A percentile compares a stretch with the other conserved stretches of the same genome.
Conservation (phyloP, 1,140 invertebrate genomes). For the Sitobion miscanthi region DNA sequence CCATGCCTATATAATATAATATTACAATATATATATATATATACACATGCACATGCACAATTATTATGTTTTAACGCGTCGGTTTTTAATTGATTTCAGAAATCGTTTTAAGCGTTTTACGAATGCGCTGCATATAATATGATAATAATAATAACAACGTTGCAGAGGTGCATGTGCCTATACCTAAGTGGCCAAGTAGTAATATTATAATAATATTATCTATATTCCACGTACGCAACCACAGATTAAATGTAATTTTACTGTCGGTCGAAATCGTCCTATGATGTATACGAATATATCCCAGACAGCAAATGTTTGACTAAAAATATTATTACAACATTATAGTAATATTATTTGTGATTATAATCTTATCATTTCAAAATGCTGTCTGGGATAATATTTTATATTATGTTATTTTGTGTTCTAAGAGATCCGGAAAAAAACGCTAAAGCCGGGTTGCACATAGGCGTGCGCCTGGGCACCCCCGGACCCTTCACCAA, state of each 20-base stretch:
- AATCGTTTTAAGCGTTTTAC: not conserved
- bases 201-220: not conserved
- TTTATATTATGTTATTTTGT: not conserved
- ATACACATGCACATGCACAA: not conserved
- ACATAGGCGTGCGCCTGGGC: no score
- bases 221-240: not conserved
- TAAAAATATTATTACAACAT: no score
- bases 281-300: not conserved
- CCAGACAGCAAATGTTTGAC: no score
- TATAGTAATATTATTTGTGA: no score
- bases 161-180: not conserved
- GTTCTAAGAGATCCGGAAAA: not conserved
- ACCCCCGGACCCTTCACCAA: no score
- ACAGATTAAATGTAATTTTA: constrained; percentile 1
- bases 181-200: not conserved
- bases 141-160: not conserved
- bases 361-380: no score
- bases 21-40: not conserved
- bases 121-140: not conserved
- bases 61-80: constrained; percentile 11
- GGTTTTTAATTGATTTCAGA: constrained; percentile 12
- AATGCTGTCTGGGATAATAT: no score
- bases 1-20: no score
- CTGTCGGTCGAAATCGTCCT: not conserved
- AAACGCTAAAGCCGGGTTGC: not conserved